Conservation (phyloP, 2,888 invertebrate genomes). For the Lomographa bimaculata region DNA sequence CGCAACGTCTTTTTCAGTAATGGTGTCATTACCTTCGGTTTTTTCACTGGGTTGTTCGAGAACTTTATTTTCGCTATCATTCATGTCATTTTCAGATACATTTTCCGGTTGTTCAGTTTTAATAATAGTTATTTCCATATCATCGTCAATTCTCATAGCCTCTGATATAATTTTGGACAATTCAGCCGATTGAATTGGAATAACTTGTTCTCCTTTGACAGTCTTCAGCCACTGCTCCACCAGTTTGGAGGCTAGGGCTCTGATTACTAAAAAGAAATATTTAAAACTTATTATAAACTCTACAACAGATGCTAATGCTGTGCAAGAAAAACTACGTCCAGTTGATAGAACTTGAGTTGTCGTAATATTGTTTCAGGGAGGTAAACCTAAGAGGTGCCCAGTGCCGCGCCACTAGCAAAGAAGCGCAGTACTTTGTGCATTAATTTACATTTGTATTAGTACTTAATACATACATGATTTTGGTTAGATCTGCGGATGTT, state of each 20-base stretch:
- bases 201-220: constrained; percentile 89
- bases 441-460: too few relatives aligned
- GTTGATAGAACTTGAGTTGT: too few relatives aligned
- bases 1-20: constrained; percentile 29
- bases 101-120: constrained; percentile 38
- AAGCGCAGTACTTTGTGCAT: too few relatives aligned
- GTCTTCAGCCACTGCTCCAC: constrained; percentile 96
- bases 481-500: too few relatives aligned
- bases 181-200: constrained; percentile 62
- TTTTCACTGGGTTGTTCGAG: constrained; percentile 13
- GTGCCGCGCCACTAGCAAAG: too few relatives aligned
- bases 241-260: constrained; percentile 89
- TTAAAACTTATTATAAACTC: too few relatives aligned
- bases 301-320: too few relatives aligned
- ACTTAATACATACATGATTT: too few relatives aligned
- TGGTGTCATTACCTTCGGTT: constrained; percentile 12
- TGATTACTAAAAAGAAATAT: constrained; percentile 85
- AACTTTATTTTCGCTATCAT: constrained; percentile 21
- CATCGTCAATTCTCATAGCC: constrained; percentile 38
- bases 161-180: constrained; percentile 65
- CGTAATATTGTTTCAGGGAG: too few relatives aligned
- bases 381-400: too few relatives aligned
- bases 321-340: too few relatives aligned
- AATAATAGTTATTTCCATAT: constrained; percentile 29
- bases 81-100: constrained; percentile 29